phyloP scores from a whole-genome alignment of 2,888 invertebrate species.

The Psylliodes chrysocephalus region DNA sequence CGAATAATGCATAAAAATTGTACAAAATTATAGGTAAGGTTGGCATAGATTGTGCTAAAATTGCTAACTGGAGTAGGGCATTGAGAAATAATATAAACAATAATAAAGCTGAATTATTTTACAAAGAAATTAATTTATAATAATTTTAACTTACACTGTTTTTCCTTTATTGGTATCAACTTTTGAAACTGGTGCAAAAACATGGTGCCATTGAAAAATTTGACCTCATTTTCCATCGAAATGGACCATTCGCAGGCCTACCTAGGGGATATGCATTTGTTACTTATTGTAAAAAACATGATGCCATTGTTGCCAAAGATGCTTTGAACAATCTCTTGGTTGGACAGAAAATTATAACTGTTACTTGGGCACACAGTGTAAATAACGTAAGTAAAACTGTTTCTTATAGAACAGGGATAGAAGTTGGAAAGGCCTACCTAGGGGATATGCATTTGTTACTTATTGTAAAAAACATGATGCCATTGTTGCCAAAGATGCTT shows the following conservation, averaged over 20 bases:
- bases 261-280: constrained; percentile 95
- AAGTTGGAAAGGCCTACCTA: constrained; percentile 82
- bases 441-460: constrained; percentile 94
- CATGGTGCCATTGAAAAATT: constrained; percentile 94
- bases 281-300: constrained; percentile 74
- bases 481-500: constrained; percentile 73
- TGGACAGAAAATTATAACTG: constrained; percentile 79
- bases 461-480: constrained; percentile 76
- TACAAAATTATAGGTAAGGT: no score
- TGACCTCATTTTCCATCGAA: constrained; percentile 93
- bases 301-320: constrained; percentile 78
- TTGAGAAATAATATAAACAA: no score
- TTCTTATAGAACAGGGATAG: background rate
- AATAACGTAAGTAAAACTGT: constrained; percentile 67
- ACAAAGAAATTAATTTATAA: no score
- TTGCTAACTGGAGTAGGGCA: no score
- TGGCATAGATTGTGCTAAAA: no score
- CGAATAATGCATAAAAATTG: no score
- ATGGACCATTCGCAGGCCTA: constrained; percentile 87
- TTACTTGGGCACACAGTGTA: constrained; percentile 83
- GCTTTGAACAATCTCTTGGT: constrained; percentile 79
- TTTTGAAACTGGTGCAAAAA: constrained; percentile 95
- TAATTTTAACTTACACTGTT: constrained; percentile 45
- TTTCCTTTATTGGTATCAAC: constrained; percentile 85
- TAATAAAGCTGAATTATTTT: no score